Conservation (phyloP, 2,797 vertebrate species). For the Glyptemys insculpta region DNA sequence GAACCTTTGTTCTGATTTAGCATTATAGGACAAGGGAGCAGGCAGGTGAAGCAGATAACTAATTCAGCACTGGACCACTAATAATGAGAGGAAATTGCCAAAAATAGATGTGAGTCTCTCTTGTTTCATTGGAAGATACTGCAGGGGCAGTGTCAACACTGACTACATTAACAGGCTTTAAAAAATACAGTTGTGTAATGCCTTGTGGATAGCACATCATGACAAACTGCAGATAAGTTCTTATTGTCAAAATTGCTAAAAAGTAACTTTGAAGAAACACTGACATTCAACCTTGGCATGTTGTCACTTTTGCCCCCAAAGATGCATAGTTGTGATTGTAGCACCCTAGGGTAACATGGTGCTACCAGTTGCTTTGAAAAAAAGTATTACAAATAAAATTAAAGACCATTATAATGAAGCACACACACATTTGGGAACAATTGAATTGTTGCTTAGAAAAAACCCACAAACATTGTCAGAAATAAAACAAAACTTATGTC, state of each 20-base stretch:
- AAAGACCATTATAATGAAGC: neutral
- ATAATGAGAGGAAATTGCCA: neutral
- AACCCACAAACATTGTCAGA: neutral
- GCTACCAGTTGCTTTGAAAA: conserved; percentile 58
- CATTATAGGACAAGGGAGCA: neutral
- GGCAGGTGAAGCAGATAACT: conserved; percentile 8
- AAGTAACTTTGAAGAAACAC: conserved; percentile 63
- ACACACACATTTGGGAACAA: neutral
- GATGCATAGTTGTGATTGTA: conserved; percentile 14
- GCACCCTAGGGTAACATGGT: conserved; percentile 33
- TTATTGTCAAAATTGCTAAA: conserved; percentile 48
- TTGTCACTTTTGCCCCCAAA: conserved; percentile 54
- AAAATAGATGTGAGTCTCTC: neutral
- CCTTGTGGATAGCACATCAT: conserved; percentile 20
- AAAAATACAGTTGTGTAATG: neutral
- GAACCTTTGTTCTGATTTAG: conserved; percentile 68
- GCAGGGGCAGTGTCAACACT: neutral
- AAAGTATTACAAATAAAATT: neutral
- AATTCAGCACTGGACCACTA: neutral
- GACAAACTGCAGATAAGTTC: conserved; percentile 32
- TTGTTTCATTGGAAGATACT: neutral
- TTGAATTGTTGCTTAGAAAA: neutral
- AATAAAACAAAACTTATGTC: neutral
- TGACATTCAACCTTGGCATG: conserved; percentile 32
- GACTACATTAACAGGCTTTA: neutral